Percentiles rank a stretch among this genome's conserved stretches.
Evolutionary conservation across 2,888 invertebrate genomes (phyloP).

Genomic region (Chouioia cunea): DNA sequence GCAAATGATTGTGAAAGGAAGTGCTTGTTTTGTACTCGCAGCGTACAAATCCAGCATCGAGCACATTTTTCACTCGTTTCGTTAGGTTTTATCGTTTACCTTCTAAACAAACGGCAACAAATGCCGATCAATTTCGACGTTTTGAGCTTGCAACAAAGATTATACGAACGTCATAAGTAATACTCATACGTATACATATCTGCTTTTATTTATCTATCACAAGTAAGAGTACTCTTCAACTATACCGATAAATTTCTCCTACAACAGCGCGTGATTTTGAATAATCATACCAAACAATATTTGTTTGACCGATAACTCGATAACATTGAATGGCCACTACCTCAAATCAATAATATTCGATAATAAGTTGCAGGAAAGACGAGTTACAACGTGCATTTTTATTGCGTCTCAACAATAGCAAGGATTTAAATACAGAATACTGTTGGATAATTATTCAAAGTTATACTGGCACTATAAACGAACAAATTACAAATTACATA

Average conservation of each 20-base stretch:
- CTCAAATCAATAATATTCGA: conserved; percentile 61
- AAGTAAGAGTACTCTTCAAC: conserved; percentile 28
- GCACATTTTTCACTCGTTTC: conserved; percentile 36
- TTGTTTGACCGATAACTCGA: conserved; percentile 57
- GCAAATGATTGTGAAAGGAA: conserved; percentile 36
- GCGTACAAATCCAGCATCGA: conserved; percentile 31
- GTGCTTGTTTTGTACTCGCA: conserved; percentile 38
- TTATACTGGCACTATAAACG: neutral
- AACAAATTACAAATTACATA: no score
- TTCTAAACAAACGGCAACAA: conserved; percentile 32
- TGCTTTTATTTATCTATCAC: conserved; percentile 43
- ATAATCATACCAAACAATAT: conserved; percentile 21
- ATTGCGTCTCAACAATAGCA: no score
- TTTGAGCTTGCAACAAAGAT: conserved; percentile 63
- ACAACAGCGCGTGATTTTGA: conserved; percentile 8
- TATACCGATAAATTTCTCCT: neutral
- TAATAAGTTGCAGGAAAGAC: conserved; percentile 11
- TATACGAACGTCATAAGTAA: conserved; percentile 54
- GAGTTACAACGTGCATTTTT: no score
- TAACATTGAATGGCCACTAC: conserved; percentile 65
- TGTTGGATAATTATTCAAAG: no score
- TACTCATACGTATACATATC: conserved; percentile 62
- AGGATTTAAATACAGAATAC: no score
- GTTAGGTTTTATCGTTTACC: conserved; percentile 48
- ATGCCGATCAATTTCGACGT: conserved; percentile 51